Evolutionary conservation across 2,113 vertebrate species (phyloP), one percentile per base, ranked within the genome.

Genomic region (Labrus mixtus): DNA sequence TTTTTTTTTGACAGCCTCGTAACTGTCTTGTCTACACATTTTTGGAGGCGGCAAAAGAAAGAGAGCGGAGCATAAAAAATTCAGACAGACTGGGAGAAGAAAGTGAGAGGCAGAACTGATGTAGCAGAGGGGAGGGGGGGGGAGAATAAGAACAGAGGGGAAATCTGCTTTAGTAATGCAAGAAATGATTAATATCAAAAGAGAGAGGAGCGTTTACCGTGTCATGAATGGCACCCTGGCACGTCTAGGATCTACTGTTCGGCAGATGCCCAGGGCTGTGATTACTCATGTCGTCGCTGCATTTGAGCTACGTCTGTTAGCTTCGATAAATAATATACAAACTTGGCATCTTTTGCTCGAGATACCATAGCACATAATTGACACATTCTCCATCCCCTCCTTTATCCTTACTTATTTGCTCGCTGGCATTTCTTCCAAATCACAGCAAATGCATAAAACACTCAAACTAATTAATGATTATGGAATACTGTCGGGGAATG

Each of bases 361-460:
- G 59, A 75, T 72, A 75, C 76, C 76, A 68, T 74, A 73, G 82
- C 82, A 83, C 73, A 78, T 73, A 85, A 92, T 82, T 88, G 84
- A 93, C 90, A 90, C 48, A 51, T 51, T 20, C 58, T 68, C 48
- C 68, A 33, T 33, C 67, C 51, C 43, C 55, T 51, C 58, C 46
- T 63, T 74, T 68, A 80, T 73, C 59, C 70, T 59, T 46, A 68
- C 69, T 85, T 88, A 73, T 86, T 83, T 59, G 66, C 82, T 82
- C 22, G 43, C 82, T 90, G 91, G 90, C 89, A 33, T 89, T 86
- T 53, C 51, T 78, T 90, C 90, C 91, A 84, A 90, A 91, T 73
- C 68, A 25, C 71, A 83, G 81, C 79, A 91, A 94, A 93, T 91
- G 85, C 85, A 90, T 91, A 85, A 93, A 93, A 85, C 86, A 89